A percentile compares a stretch with the other conserved stretches of the same genome.
Evolutionary conservation across 2,888 invertebrate genomes (phyloP).

Genomic region (Hirtodrosophila duncani): DNA sequence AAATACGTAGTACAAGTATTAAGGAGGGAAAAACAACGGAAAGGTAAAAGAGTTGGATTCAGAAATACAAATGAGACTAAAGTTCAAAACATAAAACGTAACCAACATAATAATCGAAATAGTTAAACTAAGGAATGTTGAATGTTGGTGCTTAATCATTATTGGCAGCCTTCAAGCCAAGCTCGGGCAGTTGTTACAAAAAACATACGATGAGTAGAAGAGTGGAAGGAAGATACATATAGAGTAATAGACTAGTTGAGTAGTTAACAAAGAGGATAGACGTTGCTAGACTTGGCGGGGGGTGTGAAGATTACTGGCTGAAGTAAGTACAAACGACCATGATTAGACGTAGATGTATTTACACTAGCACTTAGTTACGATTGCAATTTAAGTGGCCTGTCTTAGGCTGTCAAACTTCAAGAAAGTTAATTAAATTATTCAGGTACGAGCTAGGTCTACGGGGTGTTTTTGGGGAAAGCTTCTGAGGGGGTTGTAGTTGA

Average conservation of each 20-base stretch:
- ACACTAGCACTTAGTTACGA: slow-evolving; percentile 13
- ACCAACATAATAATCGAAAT: no score
- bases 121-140: no score
- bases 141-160: no score
- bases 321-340: slow-evolving; percentile 16
- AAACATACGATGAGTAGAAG: slow-evolving; percentile 23
- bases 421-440: slow-evolving; percentile 69
- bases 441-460: slow-evolving; percentile 6
- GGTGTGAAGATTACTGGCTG: slow-evolving; percentile 6
- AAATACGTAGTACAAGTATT: slow-evolving; percentile 12
- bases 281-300: neutral
- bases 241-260: slow-evolving; percentile 23
- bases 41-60: no score
- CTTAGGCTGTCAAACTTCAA: slow-evolving; percentile 54
- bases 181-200: no score
- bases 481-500: slow-evolving; percentile 15
- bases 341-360: slow-evolving; percentile 2
- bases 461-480: slow-evolving; percentile 1
- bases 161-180: no score
- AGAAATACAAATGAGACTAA: no score
- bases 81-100: no score
- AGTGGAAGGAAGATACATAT: slow-evolving; percentile 10
- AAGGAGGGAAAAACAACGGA: no score
- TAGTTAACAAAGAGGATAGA: slow-evolving; percentile 17
- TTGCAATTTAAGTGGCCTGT: slow-evolving; percentile 65